phyloP scores from a whole-genome alignment of 2,888 invertebrate genomes.

The Tigriopus californicus region DNA sequence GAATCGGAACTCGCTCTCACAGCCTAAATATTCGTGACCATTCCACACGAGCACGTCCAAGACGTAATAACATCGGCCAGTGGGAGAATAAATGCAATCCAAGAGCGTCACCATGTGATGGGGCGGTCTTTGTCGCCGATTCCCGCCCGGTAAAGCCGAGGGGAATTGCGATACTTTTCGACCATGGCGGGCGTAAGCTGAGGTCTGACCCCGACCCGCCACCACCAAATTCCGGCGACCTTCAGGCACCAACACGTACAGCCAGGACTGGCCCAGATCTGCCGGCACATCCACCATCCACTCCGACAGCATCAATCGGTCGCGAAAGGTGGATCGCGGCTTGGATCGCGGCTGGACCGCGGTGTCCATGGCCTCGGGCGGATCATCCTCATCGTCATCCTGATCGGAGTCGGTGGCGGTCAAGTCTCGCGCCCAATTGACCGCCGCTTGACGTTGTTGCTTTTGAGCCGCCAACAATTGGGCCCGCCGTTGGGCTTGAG shows the following conservation, averaged over 20 bases:
- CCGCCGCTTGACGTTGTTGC: not conserved
- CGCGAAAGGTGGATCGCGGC: slow-evolving; percentile 20
- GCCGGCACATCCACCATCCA: slow-evolving; percentile 75
- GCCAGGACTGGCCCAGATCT: slow-evolving; percentile 50
- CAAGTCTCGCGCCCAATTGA: too few species aligned
- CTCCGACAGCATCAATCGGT: slow-evolving; percentile 70
- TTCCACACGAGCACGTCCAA: slow-evolving; percentile 34
- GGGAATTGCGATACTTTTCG: slow-evolving; percentile 26
- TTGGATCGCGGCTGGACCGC: not conserved
- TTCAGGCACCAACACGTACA: slow-evolving; percentile 56
- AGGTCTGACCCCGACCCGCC: slow-evolving; percentile 40
- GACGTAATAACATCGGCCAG: slow-evolving; percentile 28
- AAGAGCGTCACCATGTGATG: slow-evolving; percentile 24
- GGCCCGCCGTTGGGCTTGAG: not conserved
- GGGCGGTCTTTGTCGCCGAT: not conserved
- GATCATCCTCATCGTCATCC: not conserved
- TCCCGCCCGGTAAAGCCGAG: slow-evolving; percentile 30
- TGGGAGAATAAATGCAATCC: slow-evolving; percentile 30
- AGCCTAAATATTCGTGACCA: slow-evolving; percentile 27
- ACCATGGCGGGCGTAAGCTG: slow-evolving; percentile 27
- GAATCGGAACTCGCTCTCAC: slow-evolving; percentile 32
- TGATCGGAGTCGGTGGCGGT: not conserved
- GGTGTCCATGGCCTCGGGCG: not conserved
- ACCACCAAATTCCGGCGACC: slow-evolving; percentile 66
- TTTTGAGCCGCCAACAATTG: not conserved